These are phyloP conservation scores for Pomphorhynchus laevis DNA, from an alignment of 1,140 invertebrate species.

Conservation along the genomic window DNA sequence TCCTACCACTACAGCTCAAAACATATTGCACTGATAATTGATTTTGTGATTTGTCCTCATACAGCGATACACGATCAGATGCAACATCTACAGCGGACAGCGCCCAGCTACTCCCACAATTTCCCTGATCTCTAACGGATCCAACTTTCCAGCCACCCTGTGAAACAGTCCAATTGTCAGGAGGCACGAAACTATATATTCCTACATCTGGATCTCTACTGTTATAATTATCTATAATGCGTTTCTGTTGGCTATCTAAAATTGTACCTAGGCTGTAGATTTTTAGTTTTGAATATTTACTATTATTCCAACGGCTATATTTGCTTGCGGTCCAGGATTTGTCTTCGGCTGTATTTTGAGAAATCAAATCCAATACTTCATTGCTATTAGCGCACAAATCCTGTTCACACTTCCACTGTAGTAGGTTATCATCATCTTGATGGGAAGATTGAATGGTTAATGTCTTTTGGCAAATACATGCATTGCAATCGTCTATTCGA, in stretches of 20 bases:
- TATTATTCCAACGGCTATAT: not conserved
- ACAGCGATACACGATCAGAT: conserved; percentile 6
- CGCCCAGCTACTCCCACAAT: conserved; percentile 62
- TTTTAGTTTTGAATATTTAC: not conserved
- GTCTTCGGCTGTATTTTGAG: not conserved
- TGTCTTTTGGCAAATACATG: not conserved
- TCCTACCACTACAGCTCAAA: not conserved
- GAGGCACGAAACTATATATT: not conserved
- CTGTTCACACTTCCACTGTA: not conserved
- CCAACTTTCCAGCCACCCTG: not conserved
- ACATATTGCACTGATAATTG: conserved; percentile 8
- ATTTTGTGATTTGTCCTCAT: not conserved
- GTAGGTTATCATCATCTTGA: not conserved
- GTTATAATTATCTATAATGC: not conserved
- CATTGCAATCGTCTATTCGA: not conserved
- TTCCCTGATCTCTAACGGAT: conserved; percentile 42
- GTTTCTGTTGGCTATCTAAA: conserved; percentile 18
- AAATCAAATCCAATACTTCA: too few relatives aligned
- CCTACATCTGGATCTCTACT: not conserved
- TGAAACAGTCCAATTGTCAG: conserved; percentile 32
- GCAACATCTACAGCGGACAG: conserved; percentile 25
- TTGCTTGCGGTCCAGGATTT: not conserved
- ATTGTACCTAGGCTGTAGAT: not conserved
- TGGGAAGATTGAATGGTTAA: too few relatives aligned
- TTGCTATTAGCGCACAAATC: not conserved